Conservation (phyloP, 1,140 invertebrate genomes). For the Drosophila mauritiana region DNA sequence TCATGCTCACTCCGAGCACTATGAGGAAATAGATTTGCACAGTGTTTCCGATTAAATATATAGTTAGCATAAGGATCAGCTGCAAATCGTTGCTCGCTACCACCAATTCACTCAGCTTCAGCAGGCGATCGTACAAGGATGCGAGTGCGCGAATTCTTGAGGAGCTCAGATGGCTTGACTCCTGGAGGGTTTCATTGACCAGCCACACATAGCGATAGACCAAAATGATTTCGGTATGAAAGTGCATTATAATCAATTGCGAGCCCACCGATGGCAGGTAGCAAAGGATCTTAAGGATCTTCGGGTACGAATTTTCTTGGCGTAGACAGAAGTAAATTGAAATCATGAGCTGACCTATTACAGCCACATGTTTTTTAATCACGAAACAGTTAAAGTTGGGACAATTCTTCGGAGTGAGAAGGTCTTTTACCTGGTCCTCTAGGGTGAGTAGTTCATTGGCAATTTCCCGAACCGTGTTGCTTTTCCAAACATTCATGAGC, state of each 20-base stretch:
- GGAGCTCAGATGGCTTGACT: neutral
- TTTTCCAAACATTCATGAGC: slow-evolving; percentile 20
- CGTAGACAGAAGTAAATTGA: neutral
- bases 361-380: slow-evolving; percentile 2
- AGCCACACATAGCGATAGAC: slow-evolving; percentile 53
- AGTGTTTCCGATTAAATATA: slow-evolving; percentile 34
- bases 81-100: slow-evolving; percentile 25
- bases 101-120: slow-evolving; percentile 15
- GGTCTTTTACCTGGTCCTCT: no score
- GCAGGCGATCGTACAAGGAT: slow-evolving; percentile 27
- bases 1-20: slow-evolving; percentile 15
- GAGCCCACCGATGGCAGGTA: neutral
- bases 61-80: slow-evolving; percentile 2
- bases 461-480: neutral
- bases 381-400: slow-evolving; percentile 4
- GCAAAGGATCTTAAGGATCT: neutral
- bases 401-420: neutral
- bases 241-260: slow-evolving; percentile 33
- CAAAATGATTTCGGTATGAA: slow-evolving; percentile 14
- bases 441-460: slow-evolving; percentile 25
- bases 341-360: neutral
- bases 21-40: slow-evolving; percentile 34
- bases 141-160: slow-evolving; percentile 6
- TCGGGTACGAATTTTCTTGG: neutral
- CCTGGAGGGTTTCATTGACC: slow-evolving; percentile 35